Evolutionary conservation across 2,113 vertebrate species (phyloP), one percentile per base, ranked within the genome.

Genomic region (Phalacrocorax carbo): DNA sequence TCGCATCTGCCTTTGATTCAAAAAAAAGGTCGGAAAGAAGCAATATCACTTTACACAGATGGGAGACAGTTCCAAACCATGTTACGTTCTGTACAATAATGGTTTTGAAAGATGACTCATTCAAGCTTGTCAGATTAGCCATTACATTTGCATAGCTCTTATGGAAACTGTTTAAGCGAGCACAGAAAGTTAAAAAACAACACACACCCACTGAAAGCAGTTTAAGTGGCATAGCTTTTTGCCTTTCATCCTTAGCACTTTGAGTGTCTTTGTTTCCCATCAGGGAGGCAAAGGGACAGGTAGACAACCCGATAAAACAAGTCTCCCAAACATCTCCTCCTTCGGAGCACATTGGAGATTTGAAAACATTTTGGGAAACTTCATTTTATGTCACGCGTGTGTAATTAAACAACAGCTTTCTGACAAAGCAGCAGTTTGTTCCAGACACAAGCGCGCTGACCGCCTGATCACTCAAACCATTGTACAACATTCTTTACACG

Each of bases 91-190:
- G 38, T 71, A 83, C 11, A 4, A 79, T 86, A 88, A 84, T 68
- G 76, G 70, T 83, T 98, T 97, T 96, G 96, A 96, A 94, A 90
- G 94, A 82, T 69, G 83, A 96, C 94, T 97, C 94, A 79, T 54
- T 49, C 62, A 32, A 93, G 96, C 86, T 81, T 77, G 82, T 95
- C 93, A 96, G 96, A 97, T 97, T 88, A 96, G 40, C 96, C 90
- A 92, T 95, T 97, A 85, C 91, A 80, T 95, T 96, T 96, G 88
- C 93, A 57, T 82, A 55, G 60, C 82, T 81, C 87, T 79, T 61
- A 19, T 5, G 44, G 86, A 86, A 91, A 82, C 57, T 6, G 1
- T 55, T 90, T 42, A 60, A 88, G 52, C 1, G 16, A 80, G 70
- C 40, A 12, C 62, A n/a, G 81, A 85, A 87, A 82, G 14, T 65